These are phyloP conservation scores for Desmophyllum pertusum DNA, from an alignment of 92 coral and sea anemone species.

Conservation along the genomic window DNA sequence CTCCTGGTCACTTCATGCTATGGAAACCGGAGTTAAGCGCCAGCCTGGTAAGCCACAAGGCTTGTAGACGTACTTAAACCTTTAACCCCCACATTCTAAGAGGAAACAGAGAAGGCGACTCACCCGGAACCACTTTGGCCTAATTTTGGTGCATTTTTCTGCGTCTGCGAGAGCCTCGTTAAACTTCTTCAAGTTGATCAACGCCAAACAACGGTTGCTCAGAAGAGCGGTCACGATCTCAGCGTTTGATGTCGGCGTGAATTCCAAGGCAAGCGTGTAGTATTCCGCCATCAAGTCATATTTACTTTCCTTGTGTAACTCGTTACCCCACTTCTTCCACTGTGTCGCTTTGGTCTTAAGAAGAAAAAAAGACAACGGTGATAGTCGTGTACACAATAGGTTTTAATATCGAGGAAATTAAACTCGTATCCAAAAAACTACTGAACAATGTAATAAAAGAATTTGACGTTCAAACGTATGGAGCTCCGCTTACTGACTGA, in stretches of 20 bases:
- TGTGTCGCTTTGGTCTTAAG: not conserved
- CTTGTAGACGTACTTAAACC: too few species aligned
- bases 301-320: conserved; percentile 21
- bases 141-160: conserved; percentile 40
- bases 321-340: conserved; percentile 38
- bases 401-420: too few species aligned
- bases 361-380: too few species aligned
- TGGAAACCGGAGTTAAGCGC: too few species aligned
- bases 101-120: not conserved
- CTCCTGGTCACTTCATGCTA: too few species aligned
- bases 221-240: conserved; percentile 39
- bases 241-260: conserved; percentile 19
- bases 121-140: conserved; percentile 67
- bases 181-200: conserved; percentile 19
- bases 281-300: conserved; percentile 30
- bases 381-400: too few species aligned
- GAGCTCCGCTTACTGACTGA: too few species aligned
- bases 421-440: too few species aligned
- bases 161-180: conserved; percentile 63
- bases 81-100: too few species aligned
- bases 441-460: too few species aligned
- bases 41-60: too few species aligned
- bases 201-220: conserved; percentile 48
- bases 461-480: too few species aligned
- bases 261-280: conserved; percentile 42